A percentile compares a stretch with the other conserved stretches of the same genome.
phyloP scores from a whole-genome alignment of 1,140 invertebrate genomes.

The Tetramorium simillimum region DNA sequence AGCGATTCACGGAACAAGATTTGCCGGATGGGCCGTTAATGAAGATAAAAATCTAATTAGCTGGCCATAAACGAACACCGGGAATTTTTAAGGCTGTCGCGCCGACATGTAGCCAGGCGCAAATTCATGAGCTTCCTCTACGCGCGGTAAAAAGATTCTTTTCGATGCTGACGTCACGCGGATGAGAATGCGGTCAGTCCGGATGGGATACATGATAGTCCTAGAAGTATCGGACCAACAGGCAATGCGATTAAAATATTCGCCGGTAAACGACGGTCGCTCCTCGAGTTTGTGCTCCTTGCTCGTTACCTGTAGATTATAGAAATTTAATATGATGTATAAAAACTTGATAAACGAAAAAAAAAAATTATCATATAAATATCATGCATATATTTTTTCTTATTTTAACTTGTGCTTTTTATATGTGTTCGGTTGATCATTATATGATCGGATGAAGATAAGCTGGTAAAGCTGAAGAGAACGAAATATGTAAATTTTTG shows the following conservation, averaged over 20 bases:
- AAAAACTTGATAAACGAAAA: not conserved
- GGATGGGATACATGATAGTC: constrained; percentile 71
- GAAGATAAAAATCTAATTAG: constrained; percentile 80
- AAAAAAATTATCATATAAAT: constrained; percentile 23
- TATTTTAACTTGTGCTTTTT: not conserved
- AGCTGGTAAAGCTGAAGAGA: too few species aligned
- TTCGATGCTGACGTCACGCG: constrained; percentile 73
- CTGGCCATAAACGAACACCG: constrained; percentile 74
- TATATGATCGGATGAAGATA: too few species aligned
- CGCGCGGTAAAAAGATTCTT: constrained; percentile 67
- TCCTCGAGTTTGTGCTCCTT: constrained; percentile 24
- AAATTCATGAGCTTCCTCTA: constrained; percentile 72
- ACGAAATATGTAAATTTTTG: too few species aligned
- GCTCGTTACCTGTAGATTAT: constrained; percentile 11
- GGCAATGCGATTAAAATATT: constrained; percentile 67
- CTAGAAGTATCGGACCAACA: constrained; percentile 63
- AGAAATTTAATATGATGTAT: constrained; percentile 21
- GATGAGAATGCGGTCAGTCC: constrained; percentile 76
- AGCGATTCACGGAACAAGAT: constrained; percentile 62
- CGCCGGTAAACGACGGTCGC: constrained; percentile 3
- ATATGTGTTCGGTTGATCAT: too few species aligned
- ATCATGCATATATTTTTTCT: not conserved
- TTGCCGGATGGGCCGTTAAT: constrained; percentile 72
- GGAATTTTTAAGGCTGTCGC: constrained; percentile 73
- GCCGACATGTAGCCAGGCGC: constrained; percentile 69